A percentile compares a stretch with the other conserved stretches of the same genome.
These are phyloP conservation scores for Ridgeia piscesae DNA, from an alignment of 1,140 invertebrate species.

Conservation along the genomic window DNA sequence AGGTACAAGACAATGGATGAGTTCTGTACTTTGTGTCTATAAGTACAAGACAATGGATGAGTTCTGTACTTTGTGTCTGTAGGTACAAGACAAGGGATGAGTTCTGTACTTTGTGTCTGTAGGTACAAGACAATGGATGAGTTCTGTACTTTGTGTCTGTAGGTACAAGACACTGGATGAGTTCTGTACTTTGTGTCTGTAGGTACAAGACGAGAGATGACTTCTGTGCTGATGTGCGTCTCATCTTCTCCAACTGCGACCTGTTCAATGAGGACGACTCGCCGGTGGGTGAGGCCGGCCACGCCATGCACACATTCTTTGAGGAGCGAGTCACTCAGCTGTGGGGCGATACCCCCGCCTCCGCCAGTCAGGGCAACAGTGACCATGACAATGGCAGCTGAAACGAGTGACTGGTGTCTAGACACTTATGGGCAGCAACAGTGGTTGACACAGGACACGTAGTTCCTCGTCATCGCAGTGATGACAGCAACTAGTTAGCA, in stretches of 20 bases:
- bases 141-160: slow-evolving; percentile 67
- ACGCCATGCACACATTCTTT: slow-evolving; percentile 87
- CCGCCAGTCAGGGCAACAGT: neutral
- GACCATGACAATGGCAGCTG: neutral
- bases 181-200: slow-evolving; percentile 67
- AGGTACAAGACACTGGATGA: slow-evolving; percentile 86
- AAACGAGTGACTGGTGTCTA: neutral
- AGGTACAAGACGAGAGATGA: slow-evolving; percentile 87
- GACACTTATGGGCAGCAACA: neutral
- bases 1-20: too few species aligned
- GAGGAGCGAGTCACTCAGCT: slow-evolving; percentile 81
- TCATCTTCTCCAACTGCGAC: slow-evolving; percentile 96
- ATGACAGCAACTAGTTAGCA: slow-evolving; percentile 2
- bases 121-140: slow-evolving; percentile 86
- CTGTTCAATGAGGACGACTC: slow-evolving; percentile 97
- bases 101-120: slow-evolving; percentile 67
- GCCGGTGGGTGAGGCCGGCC: slow-evolving; percentile 90
- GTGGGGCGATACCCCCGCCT: slow-evolving; percentile 19
- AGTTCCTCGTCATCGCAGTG: neutral
- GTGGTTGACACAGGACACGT: neutral
- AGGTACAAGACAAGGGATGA: slow-evolving; percentile 87
- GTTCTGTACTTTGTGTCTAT: too few species aligned
- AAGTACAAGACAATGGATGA: too few species aligned
- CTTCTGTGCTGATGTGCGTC: slow-evolving; percentile 83
- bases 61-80: slow-evolving; percentile 22